Conservation (phyloP, 2,797 vertebrate genomes). For the Enteromius radiatus region DNA sequence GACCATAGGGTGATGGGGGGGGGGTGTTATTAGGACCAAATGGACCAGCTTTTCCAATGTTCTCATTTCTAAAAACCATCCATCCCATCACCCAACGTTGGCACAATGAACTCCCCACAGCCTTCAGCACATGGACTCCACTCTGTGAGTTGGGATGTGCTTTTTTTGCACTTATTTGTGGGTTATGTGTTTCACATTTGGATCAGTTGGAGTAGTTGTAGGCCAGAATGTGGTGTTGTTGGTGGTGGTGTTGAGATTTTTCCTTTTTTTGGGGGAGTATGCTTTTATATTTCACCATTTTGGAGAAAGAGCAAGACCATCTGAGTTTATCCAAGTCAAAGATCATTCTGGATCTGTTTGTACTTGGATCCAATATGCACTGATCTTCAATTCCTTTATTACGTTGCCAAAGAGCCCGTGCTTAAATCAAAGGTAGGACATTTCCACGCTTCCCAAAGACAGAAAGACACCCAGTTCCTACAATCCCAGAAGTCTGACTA, state of each 20-base stretch:
- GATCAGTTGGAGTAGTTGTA: conserved; percentile 20
- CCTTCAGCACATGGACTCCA: conserved; percentile 42
- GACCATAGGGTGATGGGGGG: conserved; percentile 13
- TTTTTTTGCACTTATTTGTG: conserved; percentile 60
- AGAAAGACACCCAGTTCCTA: not conserved
- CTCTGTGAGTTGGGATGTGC: conserved; percentile 51
- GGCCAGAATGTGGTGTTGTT: conserved; percentile 49
- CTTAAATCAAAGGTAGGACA: conserved; percentile 27
- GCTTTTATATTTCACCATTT: not conserved
- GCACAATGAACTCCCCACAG: conserved; percentile 7
- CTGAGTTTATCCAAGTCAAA: not conserved
- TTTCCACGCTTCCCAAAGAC: conserved; percentile 20
- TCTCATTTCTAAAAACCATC: not conserved
- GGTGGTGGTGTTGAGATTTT: not conserved
- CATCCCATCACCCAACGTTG: not conserved
- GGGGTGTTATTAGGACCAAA: conserved; percentile 24
- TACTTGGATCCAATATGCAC: conserved; percentile 11
- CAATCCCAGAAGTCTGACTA: not conserved
- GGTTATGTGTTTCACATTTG: conserved; percentile 28
- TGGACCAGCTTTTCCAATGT: conserved; percentile 2
- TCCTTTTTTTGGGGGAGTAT: not conserved
- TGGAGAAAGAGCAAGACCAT: not conserved
- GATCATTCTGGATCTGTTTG: not conserved
- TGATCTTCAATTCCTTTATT: conserved; percentile 16
- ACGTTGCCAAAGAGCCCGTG: conserved; percentile 58